phyloP scores from a whole-genome alignment of 2,797 vertebrate species.

The Characodon lateralis region DNA sequence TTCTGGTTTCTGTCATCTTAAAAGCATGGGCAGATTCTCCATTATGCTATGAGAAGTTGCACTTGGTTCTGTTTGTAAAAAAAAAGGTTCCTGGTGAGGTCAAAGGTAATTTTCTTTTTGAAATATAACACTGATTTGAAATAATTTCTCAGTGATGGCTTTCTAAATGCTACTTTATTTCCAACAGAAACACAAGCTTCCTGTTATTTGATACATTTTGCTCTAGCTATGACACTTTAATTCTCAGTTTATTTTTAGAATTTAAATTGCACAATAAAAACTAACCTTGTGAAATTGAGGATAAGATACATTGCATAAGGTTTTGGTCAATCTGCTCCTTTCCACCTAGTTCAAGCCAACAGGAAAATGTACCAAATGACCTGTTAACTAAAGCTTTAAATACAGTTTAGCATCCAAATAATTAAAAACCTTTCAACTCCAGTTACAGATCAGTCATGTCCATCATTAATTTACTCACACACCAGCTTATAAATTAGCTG shows the following conservation, averaged over 20 bases:
- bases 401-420: neutral
- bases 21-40: neutral
- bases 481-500: neutral
- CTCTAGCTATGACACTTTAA: neutral
- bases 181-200: neutral
- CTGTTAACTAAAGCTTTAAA: neutral
- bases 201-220: neutral
- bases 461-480: neutral
- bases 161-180: neutral
- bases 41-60: neutral
- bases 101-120: slow-evolving; percentile 4
- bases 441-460: neutral
- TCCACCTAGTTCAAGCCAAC: neutral
- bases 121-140: neutral
- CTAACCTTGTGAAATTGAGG: neutral
- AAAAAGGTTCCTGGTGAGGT: neutral
- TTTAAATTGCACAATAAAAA: neutral
- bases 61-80: neutral
- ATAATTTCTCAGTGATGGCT: neutral
- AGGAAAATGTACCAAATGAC: too few relatives aligned
- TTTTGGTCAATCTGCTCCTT: neutral
- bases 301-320: neutral
- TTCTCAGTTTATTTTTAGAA: neutral
- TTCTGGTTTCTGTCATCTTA: slow-evolving; percentile 17
- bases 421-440: neutral